These are phyloP conservation scores for Riparia riparia DNA, from an alignment of 2,113 vertebrate genomes.

Conservation along the genomic window DNA sequence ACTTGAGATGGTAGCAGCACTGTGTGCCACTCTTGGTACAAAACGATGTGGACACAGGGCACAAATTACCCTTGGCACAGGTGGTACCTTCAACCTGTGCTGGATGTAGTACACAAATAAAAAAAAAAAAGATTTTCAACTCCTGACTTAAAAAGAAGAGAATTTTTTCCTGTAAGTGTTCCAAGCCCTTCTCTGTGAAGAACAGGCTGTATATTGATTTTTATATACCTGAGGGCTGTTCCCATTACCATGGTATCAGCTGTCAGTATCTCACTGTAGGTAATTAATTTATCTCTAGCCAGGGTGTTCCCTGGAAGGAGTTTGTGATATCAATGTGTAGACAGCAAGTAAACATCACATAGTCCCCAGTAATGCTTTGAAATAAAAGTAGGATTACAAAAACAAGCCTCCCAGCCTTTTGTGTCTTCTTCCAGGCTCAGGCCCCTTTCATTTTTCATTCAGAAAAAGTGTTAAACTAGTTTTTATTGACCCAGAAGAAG, in stretches of 20 bases:
- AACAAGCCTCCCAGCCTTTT: not conserved
- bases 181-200: not conserved
- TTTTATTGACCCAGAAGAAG: not conserved
- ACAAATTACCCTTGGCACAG: not conserved
- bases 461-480: not conserved
- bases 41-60: rapidly evolving
- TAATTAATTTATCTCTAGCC: not conserved
- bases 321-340: not conserved
- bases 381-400: not conserved
- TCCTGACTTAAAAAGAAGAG: not conserved
- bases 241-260: not conserved
- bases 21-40: rapidly evolving
- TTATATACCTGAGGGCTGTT: not conserved
- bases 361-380: not conserved
- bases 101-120: not conserved
- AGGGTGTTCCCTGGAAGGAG: not conserved
- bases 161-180: not conserved
- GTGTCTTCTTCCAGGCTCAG: not conserved
- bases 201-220: not conserved
- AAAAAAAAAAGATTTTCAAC: not conserved
- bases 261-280: not conserved
- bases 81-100: not conserved
- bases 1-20: not conserved
- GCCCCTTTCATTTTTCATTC: not conserved
- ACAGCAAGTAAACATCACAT: not conserved